phyloP scores from a whole-genome alignment of 2,113 vertebrate genomes.

The Brachyhypopomus gauderio region DNA sequence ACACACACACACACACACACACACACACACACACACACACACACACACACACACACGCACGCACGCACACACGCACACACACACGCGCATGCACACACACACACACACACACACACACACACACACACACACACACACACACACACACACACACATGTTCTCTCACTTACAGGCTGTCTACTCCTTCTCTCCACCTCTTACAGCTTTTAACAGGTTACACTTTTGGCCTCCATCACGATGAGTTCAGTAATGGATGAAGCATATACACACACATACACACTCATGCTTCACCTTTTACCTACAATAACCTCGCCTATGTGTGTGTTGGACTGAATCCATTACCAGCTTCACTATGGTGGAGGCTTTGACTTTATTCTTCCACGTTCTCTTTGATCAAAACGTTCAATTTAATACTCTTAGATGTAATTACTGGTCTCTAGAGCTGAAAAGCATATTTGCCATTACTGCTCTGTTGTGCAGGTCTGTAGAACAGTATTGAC shows the following conservation, averaged over 20 bases:
- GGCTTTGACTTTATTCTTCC: neutral
- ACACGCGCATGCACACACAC: neutral
- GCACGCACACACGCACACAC: slow-evolving; percentile 20
- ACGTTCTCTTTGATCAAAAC: neutral
- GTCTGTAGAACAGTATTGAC: no score
- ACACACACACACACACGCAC: slow-evolving; percentile 35
- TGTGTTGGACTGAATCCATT: neutral
- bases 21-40: slow-evolving; percentile 16
- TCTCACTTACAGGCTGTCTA: neutral
- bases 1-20: slow-evolving; percentile 2
- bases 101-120: slow-evolving; percentile 28
- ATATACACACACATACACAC: slow-evolving; percentile 17
- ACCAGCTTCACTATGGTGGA: neutral
- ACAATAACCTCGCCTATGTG: no score
- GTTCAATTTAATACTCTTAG: no score
- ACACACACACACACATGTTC: slow-evolving; percentile 15
- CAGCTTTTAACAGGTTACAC: slow-evolving; percentile 54
- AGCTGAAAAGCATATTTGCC: no score
- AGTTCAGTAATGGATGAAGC: slow-evolving; percentile 50
- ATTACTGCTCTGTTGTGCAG: no score
- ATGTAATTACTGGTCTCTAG: no score
- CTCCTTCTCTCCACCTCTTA: slow-evolving; percentile 46
- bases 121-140: slow-evolving; percentile 37
- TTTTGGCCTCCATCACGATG: slow-evolving; percentile 45
- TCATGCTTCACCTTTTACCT: no score